These are phyloP conservation scores for Tragelaphus imberbis DNA, from an alignment of 2,113 vertebrate genomes.

Conservation along the genomic window DNA sequence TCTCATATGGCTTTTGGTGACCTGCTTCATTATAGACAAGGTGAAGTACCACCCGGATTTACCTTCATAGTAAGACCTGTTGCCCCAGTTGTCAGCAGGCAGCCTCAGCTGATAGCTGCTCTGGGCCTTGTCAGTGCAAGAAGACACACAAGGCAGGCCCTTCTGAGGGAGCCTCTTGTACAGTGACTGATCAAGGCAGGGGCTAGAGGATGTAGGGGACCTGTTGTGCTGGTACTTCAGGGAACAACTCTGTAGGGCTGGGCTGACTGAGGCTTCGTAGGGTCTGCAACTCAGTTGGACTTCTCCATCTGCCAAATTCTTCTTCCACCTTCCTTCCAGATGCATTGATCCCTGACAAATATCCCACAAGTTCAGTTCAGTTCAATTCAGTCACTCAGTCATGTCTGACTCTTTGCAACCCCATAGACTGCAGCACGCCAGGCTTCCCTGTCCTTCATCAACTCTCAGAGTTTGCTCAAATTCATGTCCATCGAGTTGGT, in stretches of 20 bases:
- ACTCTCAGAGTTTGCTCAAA: background rate
- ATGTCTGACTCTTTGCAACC: background rate
- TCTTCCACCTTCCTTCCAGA: background rate
- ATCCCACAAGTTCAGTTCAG: background rate
- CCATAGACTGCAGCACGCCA: accelerated
- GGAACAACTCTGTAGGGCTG: background rate
- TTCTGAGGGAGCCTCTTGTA: background rate
- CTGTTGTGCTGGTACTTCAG: background rate
- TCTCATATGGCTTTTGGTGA: background rate
- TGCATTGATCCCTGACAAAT: background rate
- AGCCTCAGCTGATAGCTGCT: background rate
- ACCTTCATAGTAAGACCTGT: background rate
- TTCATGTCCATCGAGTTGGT: background rate
- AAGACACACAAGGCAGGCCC: background rate
- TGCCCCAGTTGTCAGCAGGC: background rate
- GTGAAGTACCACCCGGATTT: background rate
- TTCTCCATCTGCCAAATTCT: background rate
- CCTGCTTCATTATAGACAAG: background rate
- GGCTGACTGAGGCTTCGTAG: background rate
- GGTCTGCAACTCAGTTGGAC: background rate
- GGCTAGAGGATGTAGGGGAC: accelerated
- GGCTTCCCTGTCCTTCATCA: background rate
- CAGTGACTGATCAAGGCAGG: background rate
- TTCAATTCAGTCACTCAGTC: background rate
- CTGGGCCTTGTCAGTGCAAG: background rate